phyloP scores from a whole-genome alignment of 1,140 invertebrate genomes.

The Himalopsyche phryganea region DNA sequence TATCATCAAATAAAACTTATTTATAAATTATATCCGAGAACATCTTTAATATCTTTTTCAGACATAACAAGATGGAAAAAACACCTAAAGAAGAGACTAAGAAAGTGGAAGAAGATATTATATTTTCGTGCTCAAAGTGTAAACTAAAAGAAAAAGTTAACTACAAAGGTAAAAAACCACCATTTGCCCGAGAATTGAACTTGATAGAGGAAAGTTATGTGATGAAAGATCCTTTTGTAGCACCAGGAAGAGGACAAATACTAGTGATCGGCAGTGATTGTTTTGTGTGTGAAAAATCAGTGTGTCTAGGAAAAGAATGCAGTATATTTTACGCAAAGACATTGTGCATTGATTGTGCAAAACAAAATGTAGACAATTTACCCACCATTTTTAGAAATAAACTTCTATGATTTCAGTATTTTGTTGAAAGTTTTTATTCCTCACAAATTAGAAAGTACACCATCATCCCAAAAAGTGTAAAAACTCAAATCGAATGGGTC shows the following conservation, averaged over 20 bases:
- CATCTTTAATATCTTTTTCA: constrained; percentile 7
- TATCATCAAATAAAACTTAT: too few relatives aligned
- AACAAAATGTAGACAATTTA: constrained; percentile 57
- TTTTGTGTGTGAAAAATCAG: constrained; percentile 59
- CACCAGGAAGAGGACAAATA: constrained; percentile 59
- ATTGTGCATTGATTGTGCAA: constrained; percentile 69
- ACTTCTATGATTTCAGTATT: too few relatives aligned
- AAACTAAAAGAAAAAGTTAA: constrained; percentile 64
- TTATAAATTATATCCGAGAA: too few relatives aligned
- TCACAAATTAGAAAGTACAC: too few relatives aligned
- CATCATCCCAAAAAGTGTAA: too few relatives aligned
- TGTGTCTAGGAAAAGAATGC: constrained; percentile 72
- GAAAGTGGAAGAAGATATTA: constrained; percentile 36
- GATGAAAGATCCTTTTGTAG: constrained; percentile 79
- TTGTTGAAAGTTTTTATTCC: too few relatives aligned
- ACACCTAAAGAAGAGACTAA: constrained; percentile 19
- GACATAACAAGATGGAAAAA: constrained; percentile 34
- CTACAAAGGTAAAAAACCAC: constrained; percentile 68
- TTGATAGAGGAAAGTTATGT: constrained; percentile 71
- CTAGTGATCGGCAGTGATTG: constrained; percentile 75
- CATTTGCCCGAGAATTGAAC: constrained; percentile 61
- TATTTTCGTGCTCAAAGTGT: constrained; percentile 66
- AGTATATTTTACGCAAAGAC: constrained; percentile 74
- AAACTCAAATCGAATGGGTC: too few relatives aligned
- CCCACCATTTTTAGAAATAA: constrained; percentile 59